phyloP scores from a whole-genome alignment of 2,888 invertebrate species.

The Trichopoda pennipes region DNA sequence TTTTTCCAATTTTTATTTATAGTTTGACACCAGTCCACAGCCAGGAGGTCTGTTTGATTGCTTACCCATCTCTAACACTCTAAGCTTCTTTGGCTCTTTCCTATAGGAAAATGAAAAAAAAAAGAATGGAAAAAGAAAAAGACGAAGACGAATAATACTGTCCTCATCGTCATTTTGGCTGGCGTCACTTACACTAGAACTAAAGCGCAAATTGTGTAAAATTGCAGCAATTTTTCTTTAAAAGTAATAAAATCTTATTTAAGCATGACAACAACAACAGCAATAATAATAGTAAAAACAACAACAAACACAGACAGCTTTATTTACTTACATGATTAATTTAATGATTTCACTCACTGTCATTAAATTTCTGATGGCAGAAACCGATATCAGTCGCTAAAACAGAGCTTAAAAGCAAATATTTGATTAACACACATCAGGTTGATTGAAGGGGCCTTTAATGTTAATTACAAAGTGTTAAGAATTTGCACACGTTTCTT shows the following conservation, averaged over 20 bases:
- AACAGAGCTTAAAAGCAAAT: conserved; percentile 76
- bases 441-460: neutral
- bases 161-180: conserved; percentile 1
- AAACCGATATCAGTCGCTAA: conserved; percentile 63
- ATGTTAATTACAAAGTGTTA: too few relatives aligned
- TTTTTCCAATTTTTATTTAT: conserved; percentile 52
- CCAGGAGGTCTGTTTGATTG: conserved; percentile 33
- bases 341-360: conserved; percentile 24
- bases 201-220: conserved; percentile 54
- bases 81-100: neutral
- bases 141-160: too few relatives aligned
- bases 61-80: neutral
- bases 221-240: conserved; percentile 62
- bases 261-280: conserved; percentile 34
- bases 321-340: conserved; percentile 10
- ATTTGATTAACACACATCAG: conserved; percentile 53
- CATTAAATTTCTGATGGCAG: conserved; percentile 40
- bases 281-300: neutral
- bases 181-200: neutral
- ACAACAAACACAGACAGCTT: neutral
- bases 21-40: conserved; percentile 36
- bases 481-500: too few relatives aligned
- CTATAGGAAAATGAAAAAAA: neutral
- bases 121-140: too few relatives aligned
- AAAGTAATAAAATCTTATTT: conserved; percentile 60